Evolutionary conservation across 2,888 invertebrate genomes (phyloP), one percentile per base, ranked within the genome.

Genomic region (Cenopis cana): DNA sequence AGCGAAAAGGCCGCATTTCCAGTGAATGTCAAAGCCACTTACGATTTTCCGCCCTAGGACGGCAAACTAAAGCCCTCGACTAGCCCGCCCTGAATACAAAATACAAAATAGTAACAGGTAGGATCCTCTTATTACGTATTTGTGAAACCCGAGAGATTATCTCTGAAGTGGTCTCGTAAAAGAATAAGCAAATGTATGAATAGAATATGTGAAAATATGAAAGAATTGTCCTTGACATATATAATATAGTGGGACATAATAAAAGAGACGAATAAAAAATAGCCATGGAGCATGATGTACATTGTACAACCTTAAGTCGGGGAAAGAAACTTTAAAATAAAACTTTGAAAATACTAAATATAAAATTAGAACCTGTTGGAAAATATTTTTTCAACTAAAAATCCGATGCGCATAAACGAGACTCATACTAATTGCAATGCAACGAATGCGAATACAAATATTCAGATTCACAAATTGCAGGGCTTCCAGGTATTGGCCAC

Each of bases 51-150:
- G 20, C 38, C n/a, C 9, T 11, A 17, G 36, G 6, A 36, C 9
- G 20, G 17, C 18, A 29, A 61, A 46, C 54, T 68, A 68, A 29
- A 36, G 41, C 55, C 69, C 49, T 50, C 52, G 57, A 65, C 57
- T 33, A 41, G 12, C 20, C 49, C 50, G 50, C 41, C 57, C 50
- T 64, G 69, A 65, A 69, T 69, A 69, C 69, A 69, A 69, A n/a
- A 69, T 69, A 62, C 56, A 46, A 46, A 8, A 12, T n/a, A 46
- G 62, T 50, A 69, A 69, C 65, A 65, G 56, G 69, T 69, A 69
- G 14, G 56, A 20, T 10, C 20, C 59, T 46, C 60, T 54, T 62
- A 57, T 67, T 59, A 49, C 36, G 64, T 64, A 57, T 56, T 59
- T 60, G 59, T 20, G 12, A 52, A 59, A 10, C 62, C 49, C 57